Percentiles rank a stretch among this genome's conserved stretches.
Evolutionary conservation across 2,888 invertebrate species (phyloP).

Genomic region (Zygogramma bicolorata): DNA sequence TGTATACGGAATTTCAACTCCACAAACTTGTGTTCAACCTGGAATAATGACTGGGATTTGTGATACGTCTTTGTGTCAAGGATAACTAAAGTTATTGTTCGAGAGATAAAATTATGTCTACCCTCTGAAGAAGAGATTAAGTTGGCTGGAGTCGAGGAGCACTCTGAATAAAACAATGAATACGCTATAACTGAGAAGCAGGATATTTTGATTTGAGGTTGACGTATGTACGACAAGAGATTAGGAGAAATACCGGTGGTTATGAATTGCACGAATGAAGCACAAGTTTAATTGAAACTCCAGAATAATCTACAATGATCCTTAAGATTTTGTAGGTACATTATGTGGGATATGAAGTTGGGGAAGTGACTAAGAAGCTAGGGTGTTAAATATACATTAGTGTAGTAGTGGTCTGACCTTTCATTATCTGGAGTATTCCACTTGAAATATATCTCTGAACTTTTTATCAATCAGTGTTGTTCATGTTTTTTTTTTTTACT

Average conservation of each 20-base stretch:
- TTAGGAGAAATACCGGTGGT: slow-evolving; percentile 26
- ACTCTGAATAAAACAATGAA: slow-evolving; percentile 43
- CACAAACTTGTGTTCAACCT: slow-evolving; percentile 60
- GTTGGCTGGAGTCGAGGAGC: slow-evolving; percentile 37
- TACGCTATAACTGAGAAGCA: slow-evolving; percentile 38
- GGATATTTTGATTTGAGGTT: slow-evolving; percentile 42
- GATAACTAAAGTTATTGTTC: slow-evolving; percentile 59
- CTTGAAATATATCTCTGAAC: too few species aligned
- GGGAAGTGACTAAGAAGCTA: background rate
- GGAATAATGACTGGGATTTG: slow-evolving; percentile 65
- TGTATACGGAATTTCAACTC: slow-evolving; percentile 51
- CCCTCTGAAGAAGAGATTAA: slow-evolving; percentile 46
- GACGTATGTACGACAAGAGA: slow-evolving; percentile 39
- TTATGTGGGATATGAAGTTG: slow-evolving; percentile 3
- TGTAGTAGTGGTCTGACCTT: too few species aligned
- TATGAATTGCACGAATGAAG: slow-evolving; percentile 29
- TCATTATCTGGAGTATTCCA: too few species aligned
- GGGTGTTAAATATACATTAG: too few species aligned
- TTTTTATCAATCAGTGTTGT: too few species aligned
- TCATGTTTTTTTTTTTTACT: too few species aligned
- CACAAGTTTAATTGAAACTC: slow-evolving; percentile 34
- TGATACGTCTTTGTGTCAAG: slow-evolving; percentile 60
- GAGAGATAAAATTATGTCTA: slow-evolving; percentile 50
- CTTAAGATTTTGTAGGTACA: slow-evolving; percentile 1
- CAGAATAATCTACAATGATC: slow-evolving; percentile 11